These are phyloP conservation scores for Meloidogyne hapla DNA, from an alignment of 1,140 invertebrate species.

Conservation along the genomic window DNA sequence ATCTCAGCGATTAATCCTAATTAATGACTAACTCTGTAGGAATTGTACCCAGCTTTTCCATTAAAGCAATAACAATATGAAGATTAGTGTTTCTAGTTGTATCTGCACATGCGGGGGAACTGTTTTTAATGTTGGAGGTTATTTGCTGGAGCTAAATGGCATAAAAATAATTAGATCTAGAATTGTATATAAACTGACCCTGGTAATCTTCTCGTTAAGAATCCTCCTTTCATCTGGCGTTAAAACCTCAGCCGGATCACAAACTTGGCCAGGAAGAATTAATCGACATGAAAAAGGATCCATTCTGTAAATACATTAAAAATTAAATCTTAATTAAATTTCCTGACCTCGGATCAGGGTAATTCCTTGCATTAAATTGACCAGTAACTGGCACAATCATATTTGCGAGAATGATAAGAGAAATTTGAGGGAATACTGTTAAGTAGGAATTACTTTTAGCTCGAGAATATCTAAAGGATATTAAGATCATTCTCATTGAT, in stretches of 20 bases:
- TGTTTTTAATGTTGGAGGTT: conserved; percentile 56
- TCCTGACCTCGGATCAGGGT: not conserved
- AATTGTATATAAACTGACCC: conserved; percentile 29
- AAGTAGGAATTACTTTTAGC: conserved; percentile 38
- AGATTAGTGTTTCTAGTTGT: conserved; percentile 51
- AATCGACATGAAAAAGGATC: conserved; percentile 47
- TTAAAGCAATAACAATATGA: conserved; percentile 54
- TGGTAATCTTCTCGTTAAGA: conserved; percentile 52
- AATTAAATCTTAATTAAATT: not conserved
- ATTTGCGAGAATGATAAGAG: not conserved
- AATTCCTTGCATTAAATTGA: not conserved
- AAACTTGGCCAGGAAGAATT: conserved; percentile 54
- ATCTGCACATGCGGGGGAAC: conserved; percentile 51
- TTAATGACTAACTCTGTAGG: conserved; percentile 35
- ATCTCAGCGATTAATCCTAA: not conserved
- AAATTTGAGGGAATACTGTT: not conserved
- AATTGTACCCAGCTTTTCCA: conserved; percentile 57
- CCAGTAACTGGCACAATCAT: not conserved
- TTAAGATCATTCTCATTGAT: conserved; percentile 38
- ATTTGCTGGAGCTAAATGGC: conserved; percentile 50
- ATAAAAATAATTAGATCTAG: not conserved
- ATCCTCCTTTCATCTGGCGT: conserved; percentile 54
- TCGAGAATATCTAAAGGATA: conserved; percentile 59
- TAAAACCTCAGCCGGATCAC: conserved; percentile 60
- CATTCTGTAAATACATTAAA: conserved; percentile 14